Evolutionary conservation across 2,888 invertebrate species (phyloP), one percentile per base, ranked within the genome.

Genomic region (Cristatella mucedo): DNA sequence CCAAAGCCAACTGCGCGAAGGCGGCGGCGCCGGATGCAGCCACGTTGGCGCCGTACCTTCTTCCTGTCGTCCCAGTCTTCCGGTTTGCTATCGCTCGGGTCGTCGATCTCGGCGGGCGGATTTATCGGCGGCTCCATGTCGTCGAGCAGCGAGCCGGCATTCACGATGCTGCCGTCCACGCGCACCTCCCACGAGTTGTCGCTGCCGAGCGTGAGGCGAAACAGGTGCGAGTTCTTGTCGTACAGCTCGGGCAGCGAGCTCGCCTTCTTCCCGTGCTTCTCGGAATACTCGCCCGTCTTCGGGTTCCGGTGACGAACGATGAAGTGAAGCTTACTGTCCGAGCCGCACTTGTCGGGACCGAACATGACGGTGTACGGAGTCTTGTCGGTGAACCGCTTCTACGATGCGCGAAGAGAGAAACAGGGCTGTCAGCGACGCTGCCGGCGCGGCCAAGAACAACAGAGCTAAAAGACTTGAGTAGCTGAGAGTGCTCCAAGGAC

Each of bases 291-390:
- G 33, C 84, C 86, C 61, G 86, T 95, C 55, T 77, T 72, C 7
- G 93, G 95, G 71, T 97, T 95, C 65, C 76, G 78, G 66, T 93
- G 91, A 38, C 84, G 76, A 71, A 99, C 87, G 66, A 99, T 99
- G 54, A 80, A 78, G 54, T 79, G 79, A 7, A 78, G 59, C 72
- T 93, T 93, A 59, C 83, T 79, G 65, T 87, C 86, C 59, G 82
- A 82, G 47, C 95, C 95, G 68, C 97, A 97, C 68, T 93, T 97
- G 72, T 97, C 97, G 6, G 95, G 95, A 0, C 97, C 97, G 70
- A 97, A 99, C 97, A 99, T 97, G 56, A 99, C 86, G 2, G 89
- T 84, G 70, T 95, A 99, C 0, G 89, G 81, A 1, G 93, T 89
- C 69, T 87, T 89, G 69, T 97, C 95, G 64, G 82, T 75, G 69